phyloP scores from a whole-genome alignment of 2,797 vertebrate species.

The Champsocephalus gunnari region DNA sequence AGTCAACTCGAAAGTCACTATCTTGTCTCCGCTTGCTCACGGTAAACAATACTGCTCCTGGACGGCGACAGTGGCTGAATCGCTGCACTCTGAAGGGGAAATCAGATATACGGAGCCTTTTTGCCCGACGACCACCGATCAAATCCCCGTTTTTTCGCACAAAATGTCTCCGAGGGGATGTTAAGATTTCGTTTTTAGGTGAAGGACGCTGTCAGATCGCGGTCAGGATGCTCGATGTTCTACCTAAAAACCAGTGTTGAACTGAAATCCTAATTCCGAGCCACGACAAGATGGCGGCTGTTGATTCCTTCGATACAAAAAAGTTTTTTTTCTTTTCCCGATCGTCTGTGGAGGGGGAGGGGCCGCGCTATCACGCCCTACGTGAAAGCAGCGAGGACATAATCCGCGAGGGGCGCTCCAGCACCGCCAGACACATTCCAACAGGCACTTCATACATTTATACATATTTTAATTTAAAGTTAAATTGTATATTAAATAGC shows the following conservation, averaged over 20 bases:
- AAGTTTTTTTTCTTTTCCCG: constrained; percentile 88
- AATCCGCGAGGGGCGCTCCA: constrained; percentile 67
- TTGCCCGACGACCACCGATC: constrained; percentile 81
- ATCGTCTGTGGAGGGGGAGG: constrained; percentile 86
- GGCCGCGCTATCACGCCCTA: constrained; percentile 86
- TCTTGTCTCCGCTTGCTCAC: constrained; percentile 79
- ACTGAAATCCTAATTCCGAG: constrained; percentile 90
- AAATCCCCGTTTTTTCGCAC: constrained; percentile 77
- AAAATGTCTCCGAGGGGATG: constrained; percentile 76
- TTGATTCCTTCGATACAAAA: constrained; percentile 98
- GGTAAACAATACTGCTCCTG: constrained; percentile 81
- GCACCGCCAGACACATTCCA: background rate
- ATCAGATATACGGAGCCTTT: constrained; percentile 83
- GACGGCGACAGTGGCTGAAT: constrained; percentile 80
- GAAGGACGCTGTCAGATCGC: constrained; percentile 70
- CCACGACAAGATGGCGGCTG: constrained; percentile 99
- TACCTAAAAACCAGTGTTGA: constrained; percentile 81
- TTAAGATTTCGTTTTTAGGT: constrained; percentile 70
- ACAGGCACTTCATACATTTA: background rate
- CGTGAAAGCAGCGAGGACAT: constrained; percentile 63
- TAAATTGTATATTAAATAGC: background rate
- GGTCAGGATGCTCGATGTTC: constrained; percentile 69
- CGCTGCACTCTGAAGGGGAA: constrained; percentile 86
- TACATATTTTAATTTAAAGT: background rate
- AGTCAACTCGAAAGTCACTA: constrained; percentile 70